Evolutionary conservation across 2,888 invertebrate genomes (phyloP).

Genomic region (Penaeus monodon): DNA sequence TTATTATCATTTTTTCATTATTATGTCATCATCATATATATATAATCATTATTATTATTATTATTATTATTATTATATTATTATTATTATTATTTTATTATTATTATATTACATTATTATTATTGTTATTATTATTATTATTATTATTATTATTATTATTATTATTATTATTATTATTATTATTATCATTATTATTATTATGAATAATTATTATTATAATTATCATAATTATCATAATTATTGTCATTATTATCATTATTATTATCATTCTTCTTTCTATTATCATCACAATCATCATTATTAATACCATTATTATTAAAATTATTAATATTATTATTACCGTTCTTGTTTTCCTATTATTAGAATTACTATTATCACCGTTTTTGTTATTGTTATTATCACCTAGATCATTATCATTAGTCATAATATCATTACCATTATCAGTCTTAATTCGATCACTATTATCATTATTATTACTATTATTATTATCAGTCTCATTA

Average conservation of each 20-base stretch:
- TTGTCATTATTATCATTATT: neutral
- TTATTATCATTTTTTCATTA: no score
- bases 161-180: neutral
- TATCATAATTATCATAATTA: slow-evolving; percentile 1
- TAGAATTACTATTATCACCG: neutral
- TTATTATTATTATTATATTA: no score
- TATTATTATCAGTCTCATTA: no score
- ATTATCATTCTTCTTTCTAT: neutral
- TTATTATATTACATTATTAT: no score
- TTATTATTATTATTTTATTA: no score
- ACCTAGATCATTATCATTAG: neutral
- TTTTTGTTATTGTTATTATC: neutral
- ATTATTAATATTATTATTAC: neutral
- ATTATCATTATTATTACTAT: no score
- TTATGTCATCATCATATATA: no score
- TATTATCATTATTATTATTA: neutral
- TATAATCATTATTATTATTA: no score
- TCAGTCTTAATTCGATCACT: no score
- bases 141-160: neutral
- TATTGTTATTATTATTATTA: no score
- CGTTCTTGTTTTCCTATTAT: neutral
- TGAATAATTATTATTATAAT: neutral
- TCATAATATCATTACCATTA: neutral
- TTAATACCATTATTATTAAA: no score
- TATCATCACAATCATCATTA: neutral